Conservation (phyloP, 2,888 invertebrate species). For the Apoda limacodes region DNA sequence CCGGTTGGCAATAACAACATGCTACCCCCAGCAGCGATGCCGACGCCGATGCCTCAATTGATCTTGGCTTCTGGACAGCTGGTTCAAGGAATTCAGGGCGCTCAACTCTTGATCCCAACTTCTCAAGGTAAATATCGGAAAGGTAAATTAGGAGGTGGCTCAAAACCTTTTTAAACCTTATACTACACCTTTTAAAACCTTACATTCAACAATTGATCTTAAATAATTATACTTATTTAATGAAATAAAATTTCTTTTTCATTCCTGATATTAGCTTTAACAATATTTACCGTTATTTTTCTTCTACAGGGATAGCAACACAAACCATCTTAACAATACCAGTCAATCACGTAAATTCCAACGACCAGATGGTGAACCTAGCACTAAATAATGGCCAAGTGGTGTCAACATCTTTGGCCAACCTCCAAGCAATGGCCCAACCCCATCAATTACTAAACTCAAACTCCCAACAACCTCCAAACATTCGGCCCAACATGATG, state of each 20-base stretch:
- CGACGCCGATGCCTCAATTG: slow-evolving; percentile 89
- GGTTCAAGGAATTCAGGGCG: slow-evolving; percentile 93
- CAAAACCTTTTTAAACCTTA: too few species aligned
- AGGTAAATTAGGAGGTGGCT: too few species aligned
- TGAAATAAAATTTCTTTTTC: too few species aligned
- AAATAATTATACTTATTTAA: too few species aligned
- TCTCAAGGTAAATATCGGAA: slow-evolving; percentile 95
- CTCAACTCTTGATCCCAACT: slow-evolving; percentile 94
- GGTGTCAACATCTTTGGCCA: slow-evolving; percentile 84
- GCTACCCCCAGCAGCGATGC: slow-evolving; percentile 72
- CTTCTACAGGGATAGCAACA: slow-evolving; percentile 84
- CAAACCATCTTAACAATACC: slow-evolving; percentile 97
- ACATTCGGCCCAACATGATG: slow-evolving; percentile 59
- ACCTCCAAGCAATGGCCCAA: slow-evolving; percentile 81
- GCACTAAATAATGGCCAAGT: slow-evolving; percentile 89
- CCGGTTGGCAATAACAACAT: slow-evolving; percentile 65
- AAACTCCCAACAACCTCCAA: slow-evolving; percentile 63
- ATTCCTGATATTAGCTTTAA: too few species aligned
- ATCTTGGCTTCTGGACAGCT: slow-evolving; percentile 92
- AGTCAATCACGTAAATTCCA: slow-evolving; percentile 87
- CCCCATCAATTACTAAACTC: slow-evolving; percentile 75
- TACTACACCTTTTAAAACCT: too few species aligned
- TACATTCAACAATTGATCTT: too few species aligned
- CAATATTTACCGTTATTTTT: slow-evolving; percentile 8
- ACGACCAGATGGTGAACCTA: slow-evolving; percentile 81